Conservation (phyloP, 2,113 vertebrate genomes). For the Arvicanthis niloticus region DNA sequence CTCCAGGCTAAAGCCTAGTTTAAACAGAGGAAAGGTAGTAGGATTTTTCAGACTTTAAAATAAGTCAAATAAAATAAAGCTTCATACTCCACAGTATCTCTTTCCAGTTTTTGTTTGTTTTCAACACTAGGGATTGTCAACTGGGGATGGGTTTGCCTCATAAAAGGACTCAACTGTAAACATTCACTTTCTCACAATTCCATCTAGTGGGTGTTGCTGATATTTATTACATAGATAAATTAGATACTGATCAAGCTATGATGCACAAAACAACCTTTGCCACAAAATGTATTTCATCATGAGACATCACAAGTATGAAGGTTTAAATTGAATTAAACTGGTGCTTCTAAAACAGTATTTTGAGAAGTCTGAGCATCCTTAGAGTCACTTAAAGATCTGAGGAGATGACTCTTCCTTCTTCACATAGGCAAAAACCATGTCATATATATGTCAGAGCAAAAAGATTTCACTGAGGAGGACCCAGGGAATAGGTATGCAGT, state of each 20-base stretch:
- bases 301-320: not conserved
- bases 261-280: not conserved
- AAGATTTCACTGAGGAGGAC: not conserved
- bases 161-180: not conserved
- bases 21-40: constrained; percentile 38
- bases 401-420: not conserved
- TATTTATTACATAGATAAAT: not conserved
- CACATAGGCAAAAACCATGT: not conserved
- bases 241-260: not conserved
- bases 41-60: constrained; percentile 43
- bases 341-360: not conserved
- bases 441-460: not conserved
- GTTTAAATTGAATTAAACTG: not conserved
- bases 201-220: not conserved
- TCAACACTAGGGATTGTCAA: not conserved
- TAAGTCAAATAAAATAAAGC: not conserved
- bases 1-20: not conserved
- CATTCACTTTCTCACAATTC: not conserved
- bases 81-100: not conserved
- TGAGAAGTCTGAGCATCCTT: not conserved
- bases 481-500: not conserved
- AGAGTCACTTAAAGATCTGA: not conserved
- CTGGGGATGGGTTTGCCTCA: not conserved
- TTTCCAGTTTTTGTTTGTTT: not conserved
- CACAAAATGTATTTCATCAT: not conserved